Evolutionary conservation across 1,140 invertebrate genomes (phyloP).

Genomic region (Rhopalosiphum padi): DNA sequence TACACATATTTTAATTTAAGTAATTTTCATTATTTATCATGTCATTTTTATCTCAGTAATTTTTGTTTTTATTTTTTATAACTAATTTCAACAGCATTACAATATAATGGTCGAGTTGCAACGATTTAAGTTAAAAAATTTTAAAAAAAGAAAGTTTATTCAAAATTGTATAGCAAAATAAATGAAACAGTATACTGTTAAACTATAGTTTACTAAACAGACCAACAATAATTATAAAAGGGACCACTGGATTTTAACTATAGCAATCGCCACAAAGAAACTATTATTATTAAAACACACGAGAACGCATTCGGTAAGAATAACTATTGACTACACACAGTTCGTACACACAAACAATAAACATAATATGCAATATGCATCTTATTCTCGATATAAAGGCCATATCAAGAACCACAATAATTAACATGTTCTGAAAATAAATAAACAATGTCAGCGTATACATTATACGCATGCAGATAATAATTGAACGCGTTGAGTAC

Average conservation of each 20-base stretch:
- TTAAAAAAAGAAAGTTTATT: background rate
- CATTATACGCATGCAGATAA: background rate
- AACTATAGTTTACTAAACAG: background rate
- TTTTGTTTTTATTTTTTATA: background rate
- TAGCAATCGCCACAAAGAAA: background rate
- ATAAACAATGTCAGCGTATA: background rate
- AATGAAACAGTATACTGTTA: background rate
- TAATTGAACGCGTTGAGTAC: background rate
- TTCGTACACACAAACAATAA: background rate
- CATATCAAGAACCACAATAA: background rate
- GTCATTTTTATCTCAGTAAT: background rate
- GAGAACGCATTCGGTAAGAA: background rate
- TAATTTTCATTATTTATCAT: background rate
- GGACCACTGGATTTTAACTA: background rate
- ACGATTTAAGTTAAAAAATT: background rate
- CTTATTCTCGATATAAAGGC: background rate
- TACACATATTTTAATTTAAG: background rate
- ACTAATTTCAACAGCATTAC: background rate
- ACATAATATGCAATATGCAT: background rate
- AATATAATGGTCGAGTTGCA: background rate
- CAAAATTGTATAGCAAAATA: background rate
- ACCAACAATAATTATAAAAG: background rate
- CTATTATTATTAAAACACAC: constrained; percentile 9
- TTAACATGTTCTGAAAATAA: background rate
- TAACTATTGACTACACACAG: background rate